Base-by-base conservation (phyloP, 2,113 vertebrate genomes). In the Colius striatus region DNA sequence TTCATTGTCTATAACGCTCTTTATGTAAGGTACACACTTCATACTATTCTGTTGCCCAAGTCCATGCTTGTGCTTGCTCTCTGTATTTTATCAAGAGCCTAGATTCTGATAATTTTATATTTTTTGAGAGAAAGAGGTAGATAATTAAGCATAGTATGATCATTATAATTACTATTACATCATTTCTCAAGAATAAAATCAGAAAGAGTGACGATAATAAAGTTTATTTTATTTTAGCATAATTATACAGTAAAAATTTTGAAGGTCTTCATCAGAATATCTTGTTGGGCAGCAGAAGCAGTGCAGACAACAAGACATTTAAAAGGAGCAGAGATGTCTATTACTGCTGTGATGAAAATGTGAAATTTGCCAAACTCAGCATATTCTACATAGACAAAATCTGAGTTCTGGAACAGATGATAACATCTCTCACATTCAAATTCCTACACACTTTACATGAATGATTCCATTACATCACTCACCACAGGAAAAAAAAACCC, bases 341-440 rank as follows among this genome's bases (percentile, higher is more conserved):
- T 73, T 48, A 25, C 43, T 67, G 82, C 68, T 90, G 3, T 67
- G 73, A 80, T 70, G 65, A 51, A 68, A 91, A 79, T 11, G 19
- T 26, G 43, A 57, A 45, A 81, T 89, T 78, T 84, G 66, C 50
- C 60, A 77, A 87, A 79, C 68, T 89, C 94, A 93, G 94, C 89
- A 89, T 67, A 85, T 85, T 70, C 84, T 75, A 89, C 3, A 41
- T 14, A 32, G 51, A 41, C 27, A 67, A 71, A 80, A 63, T 68
- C 48, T 20, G 47, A 79, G 51, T 30, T 79, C 60, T 66, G 22
- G 50, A 90, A 65, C 11, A 79, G 58, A 75, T 21, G 45, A 32
- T 66, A 75, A 58, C 6, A 85, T 50, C 72, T 87, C 67, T 76
- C 51, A 77, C 67, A 38, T 75, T 20, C n/a, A 57, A 65, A 80